A percentile compares a stretch with the other conserved stretches of the same genome.
Evolutionary conservation across 2,888 invertebrate genomes (phyloP).

Genomic region (Sinodicranocentrus sp.): DNA sequence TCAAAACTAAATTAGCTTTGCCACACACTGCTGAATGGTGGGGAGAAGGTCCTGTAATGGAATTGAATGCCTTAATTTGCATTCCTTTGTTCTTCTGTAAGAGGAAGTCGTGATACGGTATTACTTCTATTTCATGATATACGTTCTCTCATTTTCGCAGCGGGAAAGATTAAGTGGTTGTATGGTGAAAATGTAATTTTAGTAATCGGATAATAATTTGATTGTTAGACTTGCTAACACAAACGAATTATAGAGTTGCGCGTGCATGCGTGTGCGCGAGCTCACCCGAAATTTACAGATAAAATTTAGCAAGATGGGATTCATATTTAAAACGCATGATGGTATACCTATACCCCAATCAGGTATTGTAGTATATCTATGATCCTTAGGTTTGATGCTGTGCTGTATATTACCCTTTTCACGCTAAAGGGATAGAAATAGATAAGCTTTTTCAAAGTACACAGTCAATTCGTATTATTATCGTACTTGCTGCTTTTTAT

Average conservation of each 20-base stretch:
- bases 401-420: too few species aligned
- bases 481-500: neutral
- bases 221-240: conserved; percentile 12
- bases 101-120: neutral
- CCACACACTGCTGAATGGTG: neutral
- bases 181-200: conserved; percentile 16
- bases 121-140: too few species aligned
- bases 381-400: too few species aligned
- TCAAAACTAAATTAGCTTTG: neutral
- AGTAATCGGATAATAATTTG: conserved; percentile 18
- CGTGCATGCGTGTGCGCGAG: conserved; percentile 1
- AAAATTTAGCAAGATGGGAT: too few species aligned
- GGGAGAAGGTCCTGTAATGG: neutral
- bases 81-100: conserved; percentile 15
- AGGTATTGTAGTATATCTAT: too few species aligned
- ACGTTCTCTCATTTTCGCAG: too few species aligned
- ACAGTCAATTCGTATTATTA: too few species aligned
- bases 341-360: too few species aligned
- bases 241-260: neutral
- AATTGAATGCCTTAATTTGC: conserved; percentile 36
- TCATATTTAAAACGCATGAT: too few species aligned
- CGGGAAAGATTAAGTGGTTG: neutral
- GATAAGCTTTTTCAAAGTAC: too few species aligned
- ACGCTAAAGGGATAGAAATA: too few species aligned
- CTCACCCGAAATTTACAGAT: too few species aligned